Percentiles rank a stretch among this genome's conserved stretches.
These are phyloP conservation scores for Diplodus sargus DNA, from an alignment of 2,797 vertebrate species.

Conservation along the genomic window DNA sequence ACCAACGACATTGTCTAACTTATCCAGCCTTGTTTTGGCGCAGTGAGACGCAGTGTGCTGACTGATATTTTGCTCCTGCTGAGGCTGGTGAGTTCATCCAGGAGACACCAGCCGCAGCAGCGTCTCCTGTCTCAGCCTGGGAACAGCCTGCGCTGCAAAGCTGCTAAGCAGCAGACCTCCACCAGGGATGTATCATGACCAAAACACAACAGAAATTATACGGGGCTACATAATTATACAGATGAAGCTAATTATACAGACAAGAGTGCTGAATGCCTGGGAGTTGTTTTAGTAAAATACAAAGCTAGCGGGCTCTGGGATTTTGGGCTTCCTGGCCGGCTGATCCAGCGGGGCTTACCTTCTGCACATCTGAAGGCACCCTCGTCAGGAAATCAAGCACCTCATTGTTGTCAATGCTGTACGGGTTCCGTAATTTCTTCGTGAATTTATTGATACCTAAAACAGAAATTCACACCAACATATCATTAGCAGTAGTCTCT, in stretches of 20 bases:
- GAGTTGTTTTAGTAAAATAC: conserved; percentile 73
- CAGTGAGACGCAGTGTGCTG: background rate
- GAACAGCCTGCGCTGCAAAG: conserved; percentile 65
- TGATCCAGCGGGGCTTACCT: conserved; percentile 87
- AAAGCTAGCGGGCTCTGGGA: conserved; percentile 72
- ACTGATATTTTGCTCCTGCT: conserved; percentile 8
- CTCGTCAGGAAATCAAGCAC: conserved; percentile 97
- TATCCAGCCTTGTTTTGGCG: background rate
- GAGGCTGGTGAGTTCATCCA: conserved; percentile 44
- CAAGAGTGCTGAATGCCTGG: conserved; percentile 73
- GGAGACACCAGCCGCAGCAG: conserved; percentile 46
- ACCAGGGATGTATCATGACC: conserved; percentile 76
- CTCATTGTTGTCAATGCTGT: conserved; percentile 96
- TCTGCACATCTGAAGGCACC: conserved; percentile 98
- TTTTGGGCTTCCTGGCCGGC: conserved; percentile 76
- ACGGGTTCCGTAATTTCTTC: conserved; percentile 98
- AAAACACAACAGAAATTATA: conserved; percentile 82
- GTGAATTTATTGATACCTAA: conserved; percentile 99
- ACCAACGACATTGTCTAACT: background rate
- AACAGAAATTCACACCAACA: conserved; percentile 76
- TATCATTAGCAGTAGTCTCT: conserved; percentile 76
- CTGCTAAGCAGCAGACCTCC: conserved; percentile 71
- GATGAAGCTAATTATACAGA: conserved; percentile 80
- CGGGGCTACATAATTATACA: conserved; percentile 78
- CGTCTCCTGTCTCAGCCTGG: conserved; percentile 65